A percentile compares a stretch with the other conserved stretches of the same genome.
phyloP scores from a whole-genome alignment of 2,888 invertebrate genomes.

The Apotomis turbidana region DNA sequence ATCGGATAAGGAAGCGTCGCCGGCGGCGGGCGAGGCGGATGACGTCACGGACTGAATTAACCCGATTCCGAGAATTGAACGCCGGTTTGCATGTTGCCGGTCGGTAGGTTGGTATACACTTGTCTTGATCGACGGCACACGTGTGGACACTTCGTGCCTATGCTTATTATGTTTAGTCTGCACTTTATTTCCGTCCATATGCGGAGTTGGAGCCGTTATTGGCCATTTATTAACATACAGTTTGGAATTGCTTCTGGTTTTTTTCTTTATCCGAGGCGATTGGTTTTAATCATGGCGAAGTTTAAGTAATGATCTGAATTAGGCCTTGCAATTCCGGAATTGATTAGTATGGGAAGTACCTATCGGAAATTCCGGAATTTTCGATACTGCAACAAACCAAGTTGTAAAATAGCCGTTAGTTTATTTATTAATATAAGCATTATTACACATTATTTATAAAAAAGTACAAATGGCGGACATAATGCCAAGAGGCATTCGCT shows the following conservation, averaged over 20 bases:
- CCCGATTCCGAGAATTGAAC: constrained; percentile 75
- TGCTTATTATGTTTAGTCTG: constrained; percentile 40
- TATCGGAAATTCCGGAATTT: too few species aligned
- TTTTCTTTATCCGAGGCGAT: not conserved
- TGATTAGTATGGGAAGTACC: too few species aligned
- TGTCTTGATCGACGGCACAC: constrained; percentile 70
- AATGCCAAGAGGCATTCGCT: too few species aligned
- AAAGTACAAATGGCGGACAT: too few species aligned
- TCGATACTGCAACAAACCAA: too few species aligned
- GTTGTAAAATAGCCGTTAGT: too few species aligned
- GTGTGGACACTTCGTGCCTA: constrained; percentile 62
- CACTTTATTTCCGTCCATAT: constrained; percentile 30
- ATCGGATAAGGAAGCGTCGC: constrained; percentile 65
- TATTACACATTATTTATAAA: too few species aligned
- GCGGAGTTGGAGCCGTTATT: constrained; percentile 13
- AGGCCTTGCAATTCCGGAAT: too few species aligned
- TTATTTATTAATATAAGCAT: too few species aligned
- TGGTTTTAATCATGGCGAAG: constrained; percentile 1
- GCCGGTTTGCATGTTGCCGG: constrained; percentile 52
- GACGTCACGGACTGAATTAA: constrained; percentile 79
- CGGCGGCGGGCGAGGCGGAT: constrained; percentile 53
- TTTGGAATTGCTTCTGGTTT: constrained; percentile 1
- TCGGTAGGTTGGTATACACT: constrained; percentile 75
- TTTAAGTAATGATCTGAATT: not conserved
- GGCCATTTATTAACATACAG: constrained; percentile 12